Conservation (phyloP, 2,888 invertebrate genomes). For the Sclerodermus sp. region DNA sequence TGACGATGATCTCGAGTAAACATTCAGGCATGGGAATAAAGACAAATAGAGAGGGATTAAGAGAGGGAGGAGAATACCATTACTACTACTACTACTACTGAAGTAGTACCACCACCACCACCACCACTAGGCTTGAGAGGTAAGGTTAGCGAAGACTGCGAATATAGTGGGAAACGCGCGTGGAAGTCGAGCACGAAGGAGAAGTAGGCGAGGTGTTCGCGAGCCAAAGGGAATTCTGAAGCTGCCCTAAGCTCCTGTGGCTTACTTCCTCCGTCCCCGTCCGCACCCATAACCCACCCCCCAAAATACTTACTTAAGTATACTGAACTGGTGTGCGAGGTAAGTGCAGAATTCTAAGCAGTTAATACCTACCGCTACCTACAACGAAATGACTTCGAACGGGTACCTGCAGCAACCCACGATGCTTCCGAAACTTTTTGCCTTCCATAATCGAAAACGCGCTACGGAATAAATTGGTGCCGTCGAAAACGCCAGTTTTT, state of each 20-base stretch:
- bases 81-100: too few species aligned
- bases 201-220: background rate
- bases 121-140: background rate
- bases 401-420: background rate
- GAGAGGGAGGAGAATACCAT: too few species aligned
- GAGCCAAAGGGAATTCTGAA: slow-evolving; percentile 11
- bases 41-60: slow-evolving; percentile 9
- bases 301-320: slow-evolving; percentile 26
- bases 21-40: background rate
- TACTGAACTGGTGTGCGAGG: slow-evolving; percentile 12
- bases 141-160: background rate
- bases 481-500: too few species aligned
- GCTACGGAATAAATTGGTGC: too few species aligned
- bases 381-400: slow-evolving; percentile 2
- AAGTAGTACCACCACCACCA: too few species aligned
- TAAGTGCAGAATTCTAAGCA: slow-evolving; percentile 24
- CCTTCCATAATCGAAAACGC: too few species aligned
- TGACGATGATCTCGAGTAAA: too few species aligned
- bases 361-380: slow-evolving; percentile 14
- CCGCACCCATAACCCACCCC: slow-evolving; percentile 1
- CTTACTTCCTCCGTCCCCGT: slow-evolving; percentile 18
- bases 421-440: too few species aligned
- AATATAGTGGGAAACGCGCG: too few species aligned
- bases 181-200: background rate
- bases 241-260: slow-evolving; percentile 17